Base-by-base conservation (phyloP, 2,113 vertebrate genomes). In the Pelmatolapia mariae region DNA sequence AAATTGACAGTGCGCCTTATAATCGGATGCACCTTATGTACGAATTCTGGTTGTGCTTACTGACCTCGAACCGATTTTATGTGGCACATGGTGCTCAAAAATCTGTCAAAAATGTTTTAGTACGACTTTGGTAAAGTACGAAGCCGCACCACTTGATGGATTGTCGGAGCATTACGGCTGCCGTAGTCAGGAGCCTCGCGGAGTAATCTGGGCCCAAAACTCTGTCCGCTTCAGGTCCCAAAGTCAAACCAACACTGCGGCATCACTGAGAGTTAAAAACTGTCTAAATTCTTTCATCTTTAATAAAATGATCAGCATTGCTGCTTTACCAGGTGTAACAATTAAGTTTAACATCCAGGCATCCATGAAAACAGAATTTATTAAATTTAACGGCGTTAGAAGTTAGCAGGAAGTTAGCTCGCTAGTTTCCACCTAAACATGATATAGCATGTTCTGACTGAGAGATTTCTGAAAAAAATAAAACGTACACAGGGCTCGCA, bases 211-310 rank as follows among this genome's bases (percentile, higher is more conserved):
- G 52, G 19, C 1, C 24, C 54, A 15, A 57, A 57, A 57, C 54
- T 3, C 11, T 0, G 0, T n/a, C 9, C 2, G 3, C 8, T 50
- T 50, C 16, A 24, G 2, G 53, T 13, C 22, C 53, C 11, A 56
- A 56, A 56, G 53, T 56, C 22, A 56, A 56, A 13, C 0, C 0
- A 56, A 24, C 11, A 0, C 6, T 24, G 6, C 10, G 0, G 22
- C 22, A 3, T 56, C 53, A 56, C 11, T 56, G 4, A 13, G 11
- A 56, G 53, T 56, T 56, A 56, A 56, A 56, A 56, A 56, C 53
- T 0, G 4, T 56, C 6, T 24, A 56, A 56, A 56, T 13, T 24
- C 6, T 56, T 24, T 56, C 6, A 56, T 0, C 22, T 56, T 56
- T 56, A 7, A 56, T 56, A 24, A 56, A 56, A 56, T 56, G 0